A percentile compares a stretch with the other conserved stretches of the same genome.
phyloP scores from a whole-genome alignment of 2,888 invertebrate species.

The Eilema caniola region DNA sequence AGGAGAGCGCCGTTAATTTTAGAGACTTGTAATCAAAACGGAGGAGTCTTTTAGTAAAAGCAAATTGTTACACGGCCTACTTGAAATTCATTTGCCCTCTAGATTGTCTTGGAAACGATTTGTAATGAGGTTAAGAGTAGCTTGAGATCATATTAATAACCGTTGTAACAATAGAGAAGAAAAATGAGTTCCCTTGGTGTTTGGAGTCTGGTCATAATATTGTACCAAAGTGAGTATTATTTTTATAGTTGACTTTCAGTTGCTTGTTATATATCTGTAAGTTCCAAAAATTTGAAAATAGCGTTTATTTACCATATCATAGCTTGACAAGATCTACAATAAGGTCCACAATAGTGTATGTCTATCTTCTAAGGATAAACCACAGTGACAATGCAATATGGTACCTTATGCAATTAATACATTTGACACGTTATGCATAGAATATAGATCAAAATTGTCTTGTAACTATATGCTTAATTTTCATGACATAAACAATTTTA shows the following conservation, averaged over 20 bases:
- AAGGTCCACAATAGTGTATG: too few species aligned
- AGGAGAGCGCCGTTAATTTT: slow-evolving; percentile 71
- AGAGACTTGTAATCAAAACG: slow-evolving; percentile 70
- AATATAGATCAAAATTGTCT: too few species aligned
- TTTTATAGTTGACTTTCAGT: background rate
- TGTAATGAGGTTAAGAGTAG: slow-evolving; percentile 35
- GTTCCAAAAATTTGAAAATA: background rate
- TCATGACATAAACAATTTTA: too few species aligned
- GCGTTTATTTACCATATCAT: too few species aligned
- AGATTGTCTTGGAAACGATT: slow-evolving; percentile 55
- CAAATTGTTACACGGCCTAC: slow-evolving; percentile 70
- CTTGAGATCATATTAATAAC: slow-evolving; percentile 36
- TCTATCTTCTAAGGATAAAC: too few species aligned
- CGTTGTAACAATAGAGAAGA: slow-evolving; percentile 41
- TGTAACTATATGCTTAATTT: too few species aligned
- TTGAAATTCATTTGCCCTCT: slow-evolving; percentile 66
- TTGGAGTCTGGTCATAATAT: slow-evolving; percentile 69
- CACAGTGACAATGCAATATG: too few species aligned
- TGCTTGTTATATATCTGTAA: background rate
- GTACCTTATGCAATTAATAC: too few species aligned
- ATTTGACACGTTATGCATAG: too few species aligned
- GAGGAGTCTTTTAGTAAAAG: slow-evolving; percentile 57
- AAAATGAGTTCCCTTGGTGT: slow-evolving; percentile 68
- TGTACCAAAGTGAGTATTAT: slow-evolving; percentile 72
- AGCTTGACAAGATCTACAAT: too few species aligned